These are phyloP conservation scores for Oryzias dopingdopingensis DNA, from an alignment of 2,797 vertebrate species.

Conservation along the genomic window DNA sequence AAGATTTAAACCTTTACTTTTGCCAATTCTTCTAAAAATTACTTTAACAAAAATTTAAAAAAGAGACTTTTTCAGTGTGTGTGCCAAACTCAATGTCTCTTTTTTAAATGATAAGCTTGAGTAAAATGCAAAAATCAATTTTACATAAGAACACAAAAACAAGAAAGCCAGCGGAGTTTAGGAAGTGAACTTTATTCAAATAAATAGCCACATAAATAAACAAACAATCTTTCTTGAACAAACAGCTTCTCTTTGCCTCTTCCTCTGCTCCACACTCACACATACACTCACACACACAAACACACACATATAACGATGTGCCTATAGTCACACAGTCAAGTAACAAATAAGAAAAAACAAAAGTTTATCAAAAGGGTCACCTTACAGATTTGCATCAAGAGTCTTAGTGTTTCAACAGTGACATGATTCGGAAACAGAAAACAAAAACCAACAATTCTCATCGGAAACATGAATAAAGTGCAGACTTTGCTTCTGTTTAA, in stretches of 20 bases:
- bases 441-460: constrained; percentile 40
- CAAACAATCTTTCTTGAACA: constrained; percentile 61
- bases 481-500: constrained; percentile 65
- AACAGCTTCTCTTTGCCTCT: constrained; percentile 32
- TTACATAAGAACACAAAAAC: not conserved
- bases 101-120: no score
- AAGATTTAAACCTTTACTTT: no score
- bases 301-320: constrained; percentile 31
- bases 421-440: constrained; percentile 52
- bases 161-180: constrained; percentile 38
- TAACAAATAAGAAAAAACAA: constrained; percentile 65
- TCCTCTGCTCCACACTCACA: constrained; percentile 23
- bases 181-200: constrained; percentile 81
- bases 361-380: constrained; percentile 61
- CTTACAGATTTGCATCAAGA: constrained; percentile 62
- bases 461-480: constrained; percentile 76
- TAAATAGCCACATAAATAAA: constrained; percentile 87
- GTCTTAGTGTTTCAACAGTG: constrained; percentile 67
- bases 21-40: no score
- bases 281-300: constrained; percentile 27
- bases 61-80: no score
- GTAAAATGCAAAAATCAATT: no score
- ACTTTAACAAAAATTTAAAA: no score
- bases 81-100: no score
- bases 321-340: constrained; percentile 60